Conservation (phyloP, 2,888 invertebrate species). For the Noctua janthina region DNA sequence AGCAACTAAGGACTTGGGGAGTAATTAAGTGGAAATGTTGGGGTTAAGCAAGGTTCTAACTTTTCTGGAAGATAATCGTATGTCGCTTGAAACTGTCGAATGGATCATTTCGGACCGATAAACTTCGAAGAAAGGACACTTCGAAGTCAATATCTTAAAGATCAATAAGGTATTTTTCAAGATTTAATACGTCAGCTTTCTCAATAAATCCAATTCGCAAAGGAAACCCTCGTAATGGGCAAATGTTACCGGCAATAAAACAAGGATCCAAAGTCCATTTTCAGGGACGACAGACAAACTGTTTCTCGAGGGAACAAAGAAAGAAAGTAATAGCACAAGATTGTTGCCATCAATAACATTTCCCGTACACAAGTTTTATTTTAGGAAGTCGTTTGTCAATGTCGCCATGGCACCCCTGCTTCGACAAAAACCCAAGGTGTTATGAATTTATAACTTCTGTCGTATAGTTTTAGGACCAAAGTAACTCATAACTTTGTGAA, state of each 20-base stretch:
- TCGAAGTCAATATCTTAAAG: not conserved
- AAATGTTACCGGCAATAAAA: constrained; percentile 63
- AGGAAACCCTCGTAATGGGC: constrained; percentile 38
- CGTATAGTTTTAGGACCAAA: constrained; percentile 56
- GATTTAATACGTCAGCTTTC: constrained; percentile 29
- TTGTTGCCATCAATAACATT: constrained; percentile 64
- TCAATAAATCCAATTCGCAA: constrained; percentile 42
- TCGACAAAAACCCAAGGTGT: constrained; percentile 55
- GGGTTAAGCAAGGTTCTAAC: not conserved
- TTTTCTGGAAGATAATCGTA: not conserved
- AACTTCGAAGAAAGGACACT: not conserved
- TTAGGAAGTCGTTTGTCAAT: constrained; percentile 64
- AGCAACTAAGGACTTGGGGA: not conserved
- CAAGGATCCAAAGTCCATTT: constrained; percentile 57
- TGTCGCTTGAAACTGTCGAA: not conserved
- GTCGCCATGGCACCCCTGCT: constrained; percentile 50
- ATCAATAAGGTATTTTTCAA: constrained; percentile 18
- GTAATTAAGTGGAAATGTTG: constrained; percentile 31
- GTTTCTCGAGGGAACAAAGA: constrained; percentile 43
- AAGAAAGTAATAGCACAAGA: constrained; percentile 55
- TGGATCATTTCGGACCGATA: constrained; percentile 2
- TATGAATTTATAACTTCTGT: constrained; percentile 64
- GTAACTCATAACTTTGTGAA: constrained; percentile 59
- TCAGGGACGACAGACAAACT: constrained; percentile 50
- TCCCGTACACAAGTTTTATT: constrained; percentile 59